A percentile compares a stretch with the other conserved stretches of the same genome.
phyloP scores from a whole-genome alignment of 2,113 vertebrate genomes.

The Bothrops jararaca region DNA sequence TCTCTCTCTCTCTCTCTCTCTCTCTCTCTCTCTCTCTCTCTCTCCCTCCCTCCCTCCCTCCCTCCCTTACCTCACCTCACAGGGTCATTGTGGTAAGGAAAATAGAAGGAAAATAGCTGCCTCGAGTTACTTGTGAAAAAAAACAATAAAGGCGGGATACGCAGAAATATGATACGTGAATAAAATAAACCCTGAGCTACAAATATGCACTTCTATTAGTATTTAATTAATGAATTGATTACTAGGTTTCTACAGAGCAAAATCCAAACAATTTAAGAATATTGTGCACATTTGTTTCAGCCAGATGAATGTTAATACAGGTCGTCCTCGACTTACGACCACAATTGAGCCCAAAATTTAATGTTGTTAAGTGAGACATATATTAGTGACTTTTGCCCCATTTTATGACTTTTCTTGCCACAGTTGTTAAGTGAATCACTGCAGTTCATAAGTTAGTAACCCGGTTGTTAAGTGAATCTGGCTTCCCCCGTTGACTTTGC shows the following conservation, averaged over 20 bases:
- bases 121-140: background rate
- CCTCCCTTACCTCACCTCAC: background rate
- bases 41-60: rapidly evolving
- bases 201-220: background rate
- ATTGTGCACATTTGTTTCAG: background rate
- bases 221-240: background rate
- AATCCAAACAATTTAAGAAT: background rate
- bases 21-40: too few species aligned
- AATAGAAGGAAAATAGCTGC: background rate
- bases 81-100: background rate
- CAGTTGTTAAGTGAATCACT: background rate
- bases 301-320: background rate
- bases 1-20: rapidly evolving
- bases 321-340: background rate
- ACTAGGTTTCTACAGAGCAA: background rate
- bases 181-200: background rate
- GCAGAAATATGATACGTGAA: background rate
- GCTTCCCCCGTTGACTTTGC: background rate
- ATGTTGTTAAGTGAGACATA: background rate
- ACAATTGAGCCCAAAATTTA: background rate
- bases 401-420: background rate
- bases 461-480: background rate
- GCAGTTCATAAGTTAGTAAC: background rate
- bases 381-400: background rate
- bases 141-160: background rate